Evolutionary conservation across 2,113 vertebrate species (phyloP).

Genomic region (Neotoma lepida): DNA sequence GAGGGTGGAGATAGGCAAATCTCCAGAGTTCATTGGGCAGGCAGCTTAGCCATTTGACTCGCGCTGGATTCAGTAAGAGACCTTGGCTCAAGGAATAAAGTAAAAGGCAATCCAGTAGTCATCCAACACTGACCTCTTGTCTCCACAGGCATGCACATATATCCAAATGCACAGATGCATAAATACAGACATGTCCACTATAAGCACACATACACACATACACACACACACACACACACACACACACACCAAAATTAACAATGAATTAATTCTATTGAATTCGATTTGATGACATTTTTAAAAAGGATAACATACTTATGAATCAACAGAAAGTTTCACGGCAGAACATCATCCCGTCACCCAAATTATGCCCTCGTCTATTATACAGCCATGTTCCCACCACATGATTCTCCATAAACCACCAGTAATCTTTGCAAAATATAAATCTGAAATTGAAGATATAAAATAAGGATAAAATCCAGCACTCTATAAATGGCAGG

Average conservation of each 20-base stretch:
- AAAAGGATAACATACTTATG: conserved; percentile 47
- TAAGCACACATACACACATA: not conserved
- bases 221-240: not conserved
- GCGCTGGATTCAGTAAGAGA: not conserved
- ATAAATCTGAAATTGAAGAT: not conserved
- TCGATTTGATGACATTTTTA: conserved; percentile 57
- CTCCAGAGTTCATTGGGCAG: not conserved
- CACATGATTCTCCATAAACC: conserved; percentile 6
- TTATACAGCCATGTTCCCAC: not conserved
- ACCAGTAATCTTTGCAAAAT: conserved; percentile 55
- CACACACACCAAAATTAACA: not conserved
- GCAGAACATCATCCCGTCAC: conserved; percentile 44
- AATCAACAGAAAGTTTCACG: conserved; percentile 36
- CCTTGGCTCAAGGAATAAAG: not conserved
- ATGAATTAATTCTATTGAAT: conserved; percentile 59
- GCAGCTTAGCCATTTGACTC: not conserved
- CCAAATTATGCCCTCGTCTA: conserved; percentile 39
- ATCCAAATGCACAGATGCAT: not conserved
- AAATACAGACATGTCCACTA: not conserved
- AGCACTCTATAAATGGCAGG: not conserved
- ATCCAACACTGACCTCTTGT: not conserved
- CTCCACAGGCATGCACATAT: not conserved
- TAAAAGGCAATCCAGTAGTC: not conserved
- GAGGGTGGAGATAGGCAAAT: not conserved
- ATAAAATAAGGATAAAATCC: not conserved